Base-by-base conservation (phyloP, 2,888 invertebrate genomes). In the Ochropleura plecta region DNA sequence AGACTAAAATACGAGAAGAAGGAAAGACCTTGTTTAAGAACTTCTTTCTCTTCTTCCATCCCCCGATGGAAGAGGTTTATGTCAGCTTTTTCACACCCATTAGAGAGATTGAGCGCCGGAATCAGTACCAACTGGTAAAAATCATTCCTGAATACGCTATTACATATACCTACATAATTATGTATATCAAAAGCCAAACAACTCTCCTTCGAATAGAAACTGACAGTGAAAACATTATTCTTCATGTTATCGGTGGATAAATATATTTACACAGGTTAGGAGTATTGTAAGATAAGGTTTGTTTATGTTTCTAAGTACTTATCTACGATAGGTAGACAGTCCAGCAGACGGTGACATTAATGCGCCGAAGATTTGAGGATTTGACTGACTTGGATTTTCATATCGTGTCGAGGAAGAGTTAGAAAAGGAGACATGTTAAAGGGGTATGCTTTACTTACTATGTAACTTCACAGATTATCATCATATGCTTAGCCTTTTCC, bases 231-330 rank as follows among this genome's bases (percentile, higher is more conserved):
- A 55, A 55, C 30, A 53, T 42, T 79, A 68, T 55, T 55, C 66
- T 75, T 59, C 53, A 65, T 60, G 40, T 68, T 68, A 68, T 80
- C 75, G 44, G 49, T 65, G 40, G 49, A 55, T 59, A 69, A 76
- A 18, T 55, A 80, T 80, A 60, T 80, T 80, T 59, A 55, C 80
- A 65, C 59, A 74, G 44, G 48, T 53, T 53, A 49, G 18, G 14
- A 66, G 18, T 44, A 79, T 40, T 73, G 57, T 51, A 51, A 69
- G 79, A 79, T 79, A 76, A 79, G 69, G 18, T 49, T 16, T 80
- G 79, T 79, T 75, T 68, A 80, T 75, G 55, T 74, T 12, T 49
- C 42, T 12, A 74, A 51, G 12, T 59, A 75, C 59, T 65, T 75
- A 80, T 79, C 76, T 49, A 20, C 44, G 64, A 12, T 68, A 59